Base-by-base conservation (phyloP, 2,888 invertebrate genomes). In the Epinotia ramella region DNA sequence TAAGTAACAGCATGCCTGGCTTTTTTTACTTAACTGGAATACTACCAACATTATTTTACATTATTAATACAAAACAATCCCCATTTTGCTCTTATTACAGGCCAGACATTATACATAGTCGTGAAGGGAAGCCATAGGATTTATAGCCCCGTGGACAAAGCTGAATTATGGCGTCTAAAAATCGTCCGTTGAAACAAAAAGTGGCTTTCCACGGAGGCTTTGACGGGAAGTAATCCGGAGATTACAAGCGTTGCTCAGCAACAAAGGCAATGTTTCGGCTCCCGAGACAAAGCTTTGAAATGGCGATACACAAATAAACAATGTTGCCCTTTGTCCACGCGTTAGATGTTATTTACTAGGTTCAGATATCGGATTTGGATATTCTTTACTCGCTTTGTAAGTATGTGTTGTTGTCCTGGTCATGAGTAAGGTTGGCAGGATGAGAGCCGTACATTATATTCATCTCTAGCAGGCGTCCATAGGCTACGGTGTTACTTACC, bases 211-310 rank as follows among this genome's bases (percentile, higher is more conserved):
- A 53, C 74, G 63, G 49, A 65, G 66, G 76, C 73, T 77, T 68
- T 63, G 68, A 64, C 65, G 57, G 57, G n/a, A 67, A 76, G 72
- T 80, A 80, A 82, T 80, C 81, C 78, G 72, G 46, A 73, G 80
- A 81, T 81, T 80, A 82, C 80, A 78, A 60, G 60, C 73, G 77
- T 71, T 28, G 74, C 73, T 28, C 24, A 46, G 73, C 78, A 60
- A 73, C 73, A 67, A 80, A 75, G 78, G 76, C 76, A 67, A 77
- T 79, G 78, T 79, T 79, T 73, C 79, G 64, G 67, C 46, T 67
- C 62, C 60, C 64, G 24, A 33, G 67, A 77, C 73, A 73, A 65
- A 70, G 64, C 73, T 78, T 72, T 69, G 76, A 56, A 65, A 75
- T 71, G 62, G 66, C 56, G 60, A 66, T 71, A 78, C 64, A 60